Conservation (phyloP, 2,797 vertebrate species). For the Hylomyscus alleni region DNA sequence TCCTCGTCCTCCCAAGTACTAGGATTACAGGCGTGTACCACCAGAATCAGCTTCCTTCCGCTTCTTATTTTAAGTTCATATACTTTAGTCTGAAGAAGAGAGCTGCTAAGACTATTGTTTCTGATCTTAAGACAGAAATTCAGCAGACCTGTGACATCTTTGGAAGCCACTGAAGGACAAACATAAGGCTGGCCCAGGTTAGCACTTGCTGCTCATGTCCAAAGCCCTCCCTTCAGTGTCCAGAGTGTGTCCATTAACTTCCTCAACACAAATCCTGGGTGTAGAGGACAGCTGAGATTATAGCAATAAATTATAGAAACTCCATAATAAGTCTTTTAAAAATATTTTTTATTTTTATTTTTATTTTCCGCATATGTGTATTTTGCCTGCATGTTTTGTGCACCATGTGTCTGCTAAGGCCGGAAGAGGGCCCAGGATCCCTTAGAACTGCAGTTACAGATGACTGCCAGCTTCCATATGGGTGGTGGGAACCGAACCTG, state of each 20-base stretch:
- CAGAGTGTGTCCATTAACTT: neutral
- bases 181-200: neutral
- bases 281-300: neutral
- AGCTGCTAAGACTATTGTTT: neutral
- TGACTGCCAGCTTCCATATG: neutral
- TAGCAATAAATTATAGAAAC: neutral
- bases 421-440: neutral
- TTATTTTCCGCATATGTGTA: neutral
- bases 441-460: neutral
- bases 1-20: neutral
- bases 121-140: neutral
- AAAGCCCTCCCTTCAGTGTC: neutral
- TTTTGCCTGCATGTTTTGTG: neutral
- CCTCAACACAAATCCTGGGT: neutral
- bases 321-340: neutral
- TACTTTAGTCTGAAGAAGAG: neutral
- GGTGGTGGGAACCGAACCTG: neutral
- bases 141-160: neutral
- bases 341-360: constrained; percentile 5
- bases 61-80: constrained; percentile 38
- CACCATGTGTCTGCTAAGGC: neutral
- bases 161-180: neutral
- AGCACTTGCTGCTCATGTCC: neutral
- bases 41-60: neutral
- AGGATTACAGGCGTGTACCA: neutral